Percentiles rank a stretch among this genome's conserved stretches.
phyloP scores from a whole-genome alignment of 2,888 invertebrate genomes.

The Strigamia crassipes region DNA sequence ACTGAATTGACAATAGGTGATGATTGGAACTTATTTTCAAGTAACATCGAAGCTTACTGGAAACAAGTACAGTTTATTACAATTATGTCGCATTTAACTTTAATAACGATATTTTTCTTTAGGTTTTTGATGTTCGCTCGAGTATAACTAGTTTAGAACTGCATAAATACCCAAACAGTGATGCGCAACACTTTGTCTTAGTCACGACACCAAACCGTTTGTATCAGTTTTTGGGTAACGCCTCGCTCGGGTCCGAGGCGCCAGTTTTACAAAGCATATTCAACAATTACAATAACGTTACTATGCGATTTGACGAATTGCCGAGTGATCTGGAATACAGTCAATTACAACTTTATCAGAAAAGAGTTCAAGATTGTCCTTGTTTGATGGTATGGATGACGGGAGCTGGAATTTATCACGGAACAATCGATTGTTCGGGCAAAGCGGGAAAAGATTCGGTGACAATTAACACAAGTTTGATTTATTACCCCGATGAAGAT shows the following conservation, averaged over 20 bases:
- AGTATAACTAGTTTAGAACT: slow-evolving; percentile 88
- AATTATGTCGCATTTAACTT: slow-evolving; percentile 47
- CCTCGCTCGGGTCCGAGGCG: slow-evolving; percentile 74
- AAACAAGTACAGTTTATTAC: slow-evolving; percentile 70
- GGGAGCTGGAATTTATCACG: slow-evolving; percentile 78
- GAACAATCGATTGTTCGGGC: slow-evolving; percentile 66
- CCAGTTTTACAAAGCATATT: slow-evolving; percentile 80
- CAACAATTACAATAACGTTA: slow-evolving; percentile 60
- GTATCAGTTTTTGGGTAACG: slow-evolving; percentile 82
- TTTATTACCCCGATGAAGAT: slow-evolving; percentile 53
- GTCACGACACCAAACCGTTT: slow-evolving; percentile 78
- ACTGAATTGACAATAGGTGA: slow-evolving; percentile 81
- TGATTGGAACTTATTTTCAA: slow-evolving; percentile 77
- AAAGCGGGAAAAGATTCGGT: slow-evolving; percentile 49
- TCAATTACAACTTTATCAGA: slow-evolving; percentile 75
- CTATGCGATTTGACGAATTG: slow-evolving; percentile 70
- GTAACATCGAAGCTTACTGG: slow-evolving; percentile 76
- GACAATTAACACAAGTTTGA: slow-evolving; percentile 49
- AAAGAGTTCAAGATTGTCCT: slow-evolving; percentile 70
- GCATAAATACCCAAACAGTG: slow-evolving; percentile 72
- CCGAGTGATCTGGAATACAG: slow-evolving; percentile 76
- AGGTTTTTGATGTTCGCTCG: slow-evolving; percentile 87
- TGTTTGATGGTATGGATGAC: slow-evolving; percentile 86
- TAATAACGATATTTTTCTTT: slow-evolving; percentile 52
- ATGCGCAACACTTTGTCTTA: slow-evolving; percentile 75